phyloP scores from a whole-genome alignment of 2,113 vertebrate genomes.

The Myotis lucifugus region DNA sequence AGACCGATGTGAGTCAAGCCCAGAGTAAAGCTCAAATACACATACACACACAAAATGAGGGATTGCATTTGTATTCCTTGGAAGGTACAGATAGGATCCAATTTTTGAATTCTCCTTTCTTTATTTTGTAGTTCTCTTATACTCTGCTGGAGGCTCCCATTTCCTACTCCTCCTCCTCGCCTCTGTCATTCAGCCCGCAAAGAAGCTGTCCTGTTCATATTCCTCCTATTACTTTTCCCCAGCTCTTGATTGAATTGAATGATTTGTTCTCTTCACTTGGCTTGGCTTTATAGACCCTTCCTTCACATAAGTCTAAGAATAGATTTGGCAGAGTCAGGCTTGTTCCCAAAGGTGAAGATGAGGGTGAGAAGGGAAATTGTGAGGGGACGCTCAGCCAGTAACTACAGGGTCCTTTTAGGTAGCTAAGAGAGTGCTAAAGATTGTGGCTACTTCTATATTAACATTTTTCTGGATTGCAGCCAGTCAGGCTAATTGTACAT shows the following conservation, averaged over 20 bases:
- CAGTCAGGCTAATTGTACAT: background rate
- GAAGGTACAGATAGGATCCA: background rate
- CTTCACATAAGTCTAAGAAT: background rate
- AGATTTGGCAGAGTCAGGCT: background rate
- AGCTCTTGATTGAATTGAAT: background rate
- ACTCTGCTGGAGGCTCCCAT: background rate
- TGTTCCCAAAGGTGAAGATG: background rate
- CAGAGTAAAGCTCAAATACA: background rate
- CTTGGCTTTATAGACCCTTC: background rate
- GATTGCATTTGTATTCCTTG: background rate
- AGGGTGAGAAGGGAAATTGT: background rate
- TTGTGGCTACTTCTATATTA: background rate
- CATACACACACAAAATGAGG: accelerated
- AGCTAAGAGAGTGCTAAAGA: background rate
- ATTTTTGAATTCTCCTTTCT: background rate
- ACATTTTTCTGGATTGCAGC: background rate
- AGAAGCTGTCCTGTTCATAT: background rate
- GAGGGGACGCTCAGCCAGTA: background rate
- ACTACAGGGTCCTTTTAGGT: background rate
- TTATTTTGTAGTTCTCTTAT: background rate
- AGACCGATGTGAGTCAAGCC: background rate
- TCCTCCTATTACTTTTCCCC: background rate
- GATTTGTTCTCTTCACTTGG: background rate
- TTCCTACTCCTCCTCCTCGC: background rate
- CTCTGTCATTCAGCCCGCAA: background rate